These are phyloP conservation scores for Otocyon megalotis DNA, from an alignment of 2,113 vertebrate genomes.

Conservation along the genomic window DNA sequence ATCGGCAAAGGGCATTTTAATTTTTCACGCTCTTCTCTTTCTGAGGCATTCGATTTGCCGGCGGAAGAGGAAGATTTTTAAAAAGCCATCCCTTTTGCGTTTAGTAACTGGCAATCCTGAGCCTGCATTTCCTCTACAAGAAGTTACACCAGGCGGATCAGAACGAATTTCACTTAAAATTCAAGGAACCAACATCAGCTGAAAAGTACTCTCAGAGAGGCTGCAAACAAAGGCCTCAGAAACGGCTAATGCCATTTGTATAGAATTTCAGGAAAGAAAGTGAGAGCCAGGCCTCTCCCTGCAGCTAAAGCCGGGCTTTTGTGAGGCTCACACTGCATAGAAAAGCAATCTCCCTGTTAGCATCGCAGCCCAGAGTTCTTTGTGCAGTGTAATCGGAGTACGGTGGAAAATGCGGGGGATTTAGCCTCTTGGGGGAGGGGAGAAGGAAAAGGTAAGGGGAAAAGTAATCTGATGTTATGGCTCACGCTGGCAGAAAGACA, in stretches of 20 bases:
- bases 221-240: conserved; percentile 52
- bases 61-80: conserved; percentile 24
- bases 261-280: conserved; percentile 74
- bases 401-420: conserved; percentile 33
- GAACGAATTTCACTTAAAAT: conserved; percentile 71
- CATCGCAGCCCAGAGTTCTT: neutral
- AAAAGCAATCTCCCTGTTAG: conserved; percentile 7
- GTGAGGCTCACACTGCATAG: neutral
- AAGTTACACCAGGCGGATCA: neutral
- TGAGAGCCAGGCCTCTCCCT: neutral
- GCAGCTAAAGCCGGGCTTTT: neutral
- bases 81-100: neutral
- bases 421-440: conserved; percentile 57
- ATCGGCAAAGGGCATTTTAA: neutral
- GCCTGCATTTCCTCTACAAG: conserved; percentile 9
- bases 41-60: conserved; percentile 54
- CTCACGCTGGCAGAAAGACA: conserved; percentile 51
- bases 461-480: conserved; percentile 37
- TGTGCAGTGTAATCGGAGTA: neutral
- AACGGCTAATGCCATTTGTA: conserved; percentile 64
- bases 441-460: conserved; percentile 13
- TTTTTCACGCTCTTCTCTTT: conserved; percentile 51
- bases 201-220: conserved; percentile 26
- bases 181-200: conserved; percentile 28
- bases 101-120: neutral